These are phyloP conservation scores for Nyctibius bracteatus DNA, from an alignment of 2,113 vertebrate genomes.

Conservation along the genomic window DNA sequence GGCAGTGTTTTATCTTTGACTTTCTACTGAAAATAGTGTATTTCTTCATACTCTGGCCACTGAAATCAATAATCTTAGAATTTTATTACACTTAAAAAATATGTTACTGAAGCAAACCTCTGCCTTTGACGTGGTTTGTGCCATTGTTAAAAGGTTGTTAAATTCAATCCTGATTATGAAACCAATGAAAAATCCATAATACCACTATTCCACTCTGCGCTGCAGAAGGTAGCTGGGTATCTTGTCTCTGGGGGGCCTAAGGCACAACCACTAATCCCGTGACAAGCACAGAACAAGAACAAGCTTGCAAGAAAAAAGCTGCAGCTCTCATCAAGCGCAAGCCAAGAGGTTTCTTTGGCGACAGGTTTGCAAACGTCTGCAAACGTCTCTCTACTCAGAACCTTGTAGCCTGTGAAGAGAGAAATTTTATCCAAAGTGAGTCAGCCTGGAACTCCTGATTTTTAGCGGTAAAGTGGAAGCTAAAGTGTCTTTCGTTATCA, in stretches of 20 bases:
- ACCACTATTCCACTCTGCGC: neutral
- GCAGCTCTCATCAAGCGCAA: neutral
- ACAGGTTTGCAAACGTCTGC: neutral
- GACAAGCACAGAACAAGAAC: neutral
- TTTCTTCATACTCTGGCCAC: neutral
- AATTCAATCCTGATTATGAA: neutral
- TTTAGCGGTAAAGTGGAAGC: neutral
- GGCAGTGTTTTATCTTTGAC: neutral
- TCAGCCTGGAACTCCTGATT: neutral
- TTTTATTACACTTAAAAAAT: neutral
- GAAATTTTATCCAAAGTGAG: neutral
- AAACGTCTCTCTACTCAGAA: neutral
- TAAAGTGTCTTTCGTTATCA: neutral
- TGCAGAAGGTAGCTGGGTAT: neutral
- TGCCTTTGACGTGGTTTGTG: neutral
- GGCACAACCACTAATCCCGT: neutral
- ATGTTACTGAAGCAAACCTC: constrained; percentile 14
- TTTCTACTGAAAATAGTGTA: neutral
- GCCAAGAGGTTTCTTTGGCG: neutral
- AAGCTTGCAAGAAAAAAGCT: neutral
- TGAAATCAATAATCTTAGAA: neutral
- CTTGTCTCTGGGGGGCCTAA: neutral
- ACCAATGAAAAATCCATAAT: neutral
- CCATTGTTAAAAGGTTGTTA: neutral
- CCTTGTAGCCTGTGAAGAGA: neutral